Evolutionary conservation across 2,113 vertebrate species (phyloP).

Genomic region (Picathartes gymnocephalus): DNA sequence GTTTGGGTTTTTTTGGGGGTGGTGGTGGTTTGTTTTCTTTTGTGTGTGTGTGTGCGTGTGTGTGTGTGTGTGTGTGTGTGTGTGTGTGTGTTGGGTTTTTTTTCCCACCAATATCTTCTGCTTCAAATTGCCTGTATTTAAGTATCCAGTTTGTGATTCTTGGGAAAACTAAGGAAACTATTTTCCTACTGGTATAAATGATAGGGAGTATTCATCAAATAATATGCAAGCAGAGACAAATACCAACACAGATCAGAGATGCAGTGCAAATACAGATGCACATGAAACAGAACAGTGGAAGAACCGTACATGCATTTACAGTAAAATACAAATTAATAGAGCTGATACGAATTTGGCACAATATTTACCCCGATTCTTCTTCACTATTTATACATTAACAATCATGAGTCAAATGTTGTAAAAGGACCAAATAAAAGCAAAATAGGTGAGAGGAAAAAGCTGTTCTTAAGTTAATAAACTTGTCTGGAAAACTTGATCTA

Average conservation of each 20-base stretch:
- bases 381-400: neutral
- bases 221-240: neutral
- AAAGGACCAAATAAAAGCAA: neutral
- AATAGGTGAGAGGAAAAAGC: neutral
- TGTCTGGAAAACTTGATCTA: neutral
- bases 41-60: no score
- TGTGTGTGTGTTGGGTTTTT: no score
- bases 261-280: neutral
- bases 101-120: fast-evolving
- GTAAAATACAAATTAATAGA: neutral
- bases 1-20: neutral
- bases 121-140: neutral
- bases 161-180: neutral
- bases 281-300: neutral
- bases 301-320: fast-evolving
- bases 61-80: no score
- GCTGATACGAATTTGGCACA: neutral
- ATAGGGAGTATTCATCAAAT: neutral
- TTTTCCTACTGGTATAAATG: neutral
- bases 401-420: neutral
- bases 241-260: neutral
- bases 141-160: neutral
- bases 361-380: neutral
- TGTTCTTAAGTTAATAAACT: neutral
- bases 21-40: neutral